Percentiles rank a stretch among this genome's conserved stretches.
Evolutionary conservation across 1,140 invertebrate species (phyloP).

Genomic region (Drosophila aff.): DNA sequence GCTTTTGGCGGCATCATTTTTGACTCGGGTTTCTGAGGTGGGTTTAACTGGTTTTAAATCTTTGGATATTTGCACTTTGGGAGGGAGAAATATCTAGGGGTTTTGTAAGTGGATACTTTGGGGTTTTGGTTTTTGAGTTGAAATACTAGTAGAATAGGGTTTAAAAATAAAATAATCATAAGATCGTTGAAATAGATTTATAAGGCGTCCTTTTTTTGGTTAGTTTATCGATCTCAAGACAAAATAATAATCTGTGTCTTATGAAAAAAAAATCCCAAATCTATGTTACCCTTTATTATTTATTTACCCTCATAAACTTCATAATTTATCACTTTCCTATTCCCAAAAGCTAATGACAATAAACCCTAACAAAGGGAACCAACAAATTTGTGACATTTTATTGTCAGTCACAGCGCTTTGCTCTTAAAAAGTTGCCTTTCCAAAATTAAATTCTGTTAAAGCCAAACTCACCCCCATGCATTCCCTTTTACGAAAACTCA

Average conservation of each 20-base stretch:
- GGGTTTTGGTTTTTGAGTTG: neutral
- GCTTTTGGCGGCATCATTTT: constrained; percentile 11
- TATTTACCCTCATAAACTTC: neutral
- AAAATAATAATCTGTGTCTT: no score
- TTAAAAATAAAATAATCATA: neutral
- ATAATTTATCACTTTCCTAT: neutral
- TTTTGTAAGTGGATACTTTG: constrained; percentile 10
- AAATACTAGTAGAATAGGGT: neutral
- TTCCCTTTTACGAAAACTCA: neutral
- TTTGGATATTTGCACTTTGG: neutral
- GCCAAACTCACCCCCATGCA: neutral
- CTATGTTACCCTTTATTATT: neutral
- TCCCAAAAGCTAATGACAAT: no score
- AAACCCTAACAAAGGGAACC: constrained; percentile 5
- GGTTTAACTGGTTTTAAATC: constrained; percentile 29
- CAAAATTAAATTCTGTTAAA: constrained; percentile 63
- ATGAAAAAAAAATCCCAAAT: no score
- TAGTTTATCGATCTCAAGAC: neutral
- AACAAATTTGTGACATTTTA: constrained; percentile 13
- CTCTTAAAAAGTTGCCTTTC: constrained; percentile 41
- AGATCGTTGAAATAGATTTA: no score
- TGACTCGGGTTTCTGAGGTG: constrained; percentile 37
- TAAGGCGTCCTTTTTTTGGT: no score
- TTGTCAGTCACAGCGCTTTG: constrained; percentile 7
- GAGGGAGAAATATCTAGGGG: neutral